A percentile compares a stretch with the other conserved stretches of the same genome.
These are phyloP conservation scores for Cyclura pinguis DNA, from an alignment of 2,797 vertebrate species.

Conservation along the genomic window DNA sequence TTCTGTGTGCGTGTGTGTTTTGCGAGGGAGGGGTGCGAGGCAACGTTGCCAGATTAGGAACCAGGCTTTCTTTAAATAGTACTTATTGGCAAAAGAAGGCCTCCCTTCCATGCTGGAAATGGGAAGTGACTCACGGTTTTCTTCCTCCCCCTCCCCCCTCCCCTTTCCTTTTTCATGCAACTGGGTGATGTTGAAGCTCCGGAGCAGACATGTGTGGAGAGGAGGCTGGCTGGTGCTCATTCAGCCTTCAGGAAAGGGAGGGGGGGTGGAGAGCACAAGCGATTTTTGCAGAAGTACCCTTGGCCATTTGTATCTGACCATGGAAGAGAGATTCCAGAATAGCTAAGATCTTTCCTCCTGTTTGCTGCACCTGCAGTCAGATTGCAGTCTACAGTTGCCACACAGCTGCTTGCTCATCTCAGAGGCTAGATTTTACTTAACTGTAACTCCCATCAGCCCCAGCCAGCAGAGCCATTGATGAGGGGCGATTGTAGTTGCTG, in stretches of 20 bases:
- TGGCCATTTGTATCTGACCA: too few species aligned
- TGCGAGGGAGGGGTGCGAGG: background rate
- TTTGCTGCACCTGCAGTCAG: background rate
- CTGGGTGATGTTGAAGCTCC: conserved; percentile 10
- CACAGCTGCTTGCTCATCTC: background rate
- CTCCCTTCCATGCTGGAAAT: conserved; percentile 7
- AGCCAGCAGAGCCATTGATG: too few species aligned
- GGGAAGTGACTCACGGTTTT: conserved; percentile 68
- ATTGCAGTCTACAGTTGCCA: background rate
- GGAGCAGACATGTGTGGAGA: conserved; percentile 51
- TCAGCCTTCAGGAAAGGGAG: conserved; percentile 17
- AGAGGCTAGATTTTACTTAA: background rate
- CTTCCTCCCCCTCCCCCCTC: too few species aligned
- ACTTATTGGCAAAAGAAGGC: background rate
- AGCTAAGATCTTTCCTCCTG: background rate
- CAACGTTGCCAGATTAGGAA: background rate
- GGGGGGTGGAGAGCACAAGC: background rate
- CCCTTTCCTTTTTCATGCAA: background rate
- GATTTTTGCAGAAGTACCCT: background rate
- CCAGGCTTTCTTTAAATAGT: background rate
- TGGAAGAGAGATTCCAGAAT: background rate
- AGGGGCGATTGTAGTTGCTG: too few species aligned
- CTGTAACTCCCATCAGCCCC: too few species aligned
- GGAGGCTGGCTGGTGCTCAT: conserved; percentile 17
- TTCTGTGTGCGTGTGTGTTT: background rate